A percentile compares a stretch with the other conserved stretches of the same genome.
Evolutionary conservation across 2,797 vertebrate species (phyloP).

Genomic region (Myotis daubentonii): DNA sequence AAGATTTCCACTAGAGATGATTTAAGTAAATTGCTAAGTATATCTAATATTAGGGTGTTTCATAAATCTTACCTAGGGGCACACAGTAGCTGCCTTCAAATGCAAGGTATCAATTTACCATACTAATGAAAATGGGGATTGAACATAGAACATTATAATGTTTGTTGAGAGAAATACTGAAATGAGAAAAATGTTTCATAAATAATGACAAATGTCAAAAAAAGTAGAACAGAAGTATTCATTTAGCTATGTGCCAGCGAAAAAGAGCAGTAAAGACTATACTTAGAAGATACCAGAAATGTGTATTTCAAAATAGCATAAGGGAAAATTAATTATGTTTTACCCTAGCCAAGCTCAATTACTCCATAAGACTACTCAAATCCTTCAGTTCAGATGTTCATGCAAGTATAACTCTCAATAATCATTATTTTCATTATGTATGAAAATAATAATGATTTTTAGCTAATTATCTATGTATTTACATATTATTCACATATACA

Average conservation of each 20-base stretch:
- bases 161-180: conserved; percentile 47
- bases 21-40: conserved; percentile 28
- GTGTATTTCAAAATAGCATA: neutral
- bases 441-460: neutral
- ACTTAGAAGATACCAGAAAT: neutral
- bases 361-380: neutral
- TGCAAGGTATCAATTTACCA: conserved; percentile 21
- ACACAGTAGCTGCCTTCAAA: conserved; percentile 50
- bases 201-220: conserved; percentile 46
- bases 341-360: neutral
- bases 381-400: conserved; percentile 17
- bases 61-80: conserved; percentile 36
- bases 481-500: conserved; percentile 14
- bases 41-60: neutral
- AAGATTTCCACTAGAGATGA: conserved; percentile 26
- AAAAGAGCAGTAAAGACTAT: conserved; percentile 28
- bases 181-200: conserved; percentile 32
- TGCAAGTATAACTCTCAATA: neutral
- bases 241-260: neutral
- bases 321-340: conserved; percentile 9
- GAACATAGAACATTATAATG: conserved; percentile 39
- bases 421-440: conserved; percentile 15
- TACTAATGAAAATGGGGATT: conserved; percentile 34
- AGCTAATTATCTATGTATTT: conserved; percentile 19
- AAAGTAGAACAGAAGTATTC: conserved; percentile 14